Conservation (phyloP, 1,140 invertebrate genomes). For the Megalopta genalis region DNA sequence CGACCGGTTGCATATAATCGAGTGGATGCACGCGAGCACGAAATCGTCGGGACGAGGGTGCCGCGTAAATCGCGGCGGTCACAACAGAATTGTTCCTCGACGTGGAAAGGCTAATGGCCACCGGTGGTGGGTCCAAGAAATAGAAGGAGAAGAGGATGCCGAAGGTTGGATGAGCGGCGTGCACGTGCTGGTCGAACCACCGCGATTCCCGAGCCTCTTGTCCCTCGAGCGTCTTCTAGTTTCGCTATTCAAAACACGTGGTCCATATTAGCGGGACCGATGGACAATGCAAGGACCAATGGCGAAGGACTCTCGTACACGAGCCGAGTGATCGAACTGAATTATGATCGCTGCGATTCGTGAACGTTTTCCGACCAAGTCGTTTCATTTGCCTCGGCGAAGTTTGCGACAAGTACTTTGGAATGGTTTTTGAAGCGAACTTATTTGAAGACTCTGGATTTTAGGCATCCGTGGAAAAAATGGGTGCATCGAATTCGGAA, state of each 20-base stretch:
- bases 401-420: too few relatives aligned
- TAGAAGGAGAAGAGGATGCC: constrained; percentile 37
- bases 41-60: constrained; percentile 26
- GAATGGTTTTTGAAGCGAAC: too few relatives aligned
- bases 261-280: constrained; percentile 64
- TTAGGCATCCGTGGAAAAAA: too few relatives aligned
- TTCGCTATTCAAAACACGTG: constrained; percentile 69
- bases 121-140: constrained; percentile 34
- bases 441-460: too few relatives aligned
- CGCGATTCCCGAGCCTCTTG: constrained; percentile 43
- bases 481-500: too few relatives aligned
- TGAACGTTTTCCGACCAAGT: constrained; percentile 11
- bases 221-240: constrained; percentile 52
- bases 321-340: constrained; percentile 64
- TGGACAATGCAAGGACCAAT: constrained; percentile 54
- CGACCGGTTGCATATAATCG: not conserved
- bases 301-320: constrained; percentile 38
- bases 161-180: constrained; percentile 55
- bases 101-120: constrained; percentile 55
- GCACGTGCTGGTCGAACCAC: constrained; percentile 54
- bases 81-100: constrained; percentile 65
- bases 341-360: constrained; percentile 52
- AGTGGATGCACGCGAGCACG: not conserved
- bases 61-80: constrained; percentile 45
- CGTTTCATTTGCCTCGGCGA: too few relatives aligned